These are phyloP conservation scores for Sander vitreus DNA, from an alignment of 2,113 vertebrate genomes.

Conservation along the genomic window DNA sequence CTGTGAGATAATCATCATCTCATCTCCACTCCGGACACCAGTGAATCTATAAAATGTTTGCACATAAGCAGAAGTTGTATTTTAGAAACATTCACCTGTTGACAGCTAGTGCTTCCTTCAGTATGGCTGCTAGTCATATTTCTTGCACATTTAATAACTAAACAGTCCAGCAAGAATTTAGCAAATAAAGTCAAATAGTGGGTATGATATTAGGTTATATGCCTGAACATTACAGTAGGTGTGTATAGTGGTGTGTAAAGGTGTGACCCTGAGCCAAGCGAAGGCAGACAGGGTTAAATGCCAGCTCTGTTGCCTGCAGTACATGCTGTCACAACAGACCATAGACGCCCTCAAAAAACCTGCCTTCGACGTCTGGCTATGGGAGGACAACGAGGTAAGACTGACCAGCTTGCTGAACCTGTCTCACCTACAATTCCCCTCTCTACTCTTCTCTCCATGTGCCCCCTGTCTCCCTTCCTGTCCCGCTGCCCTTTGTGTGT, in stretches of 20 bases:
- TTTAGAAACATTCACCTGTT: slow-evolving; percentile 6
- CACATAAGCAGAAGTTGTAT: background rate
- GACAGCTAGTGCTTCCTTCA: background rate
- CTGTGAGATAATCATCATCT: background rate
- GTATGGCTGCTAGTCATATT: background rate
- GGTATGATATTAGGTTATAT: background rate
- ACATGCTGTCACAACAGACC: slow-evolving; percentile 80
- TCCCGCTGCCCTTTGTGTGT: slow-evolving; percentile 35
- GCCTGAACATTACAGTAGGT: background rate
- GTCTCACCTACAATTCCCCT: slow-evolving; percentile 42
- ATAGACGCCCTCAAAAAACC: slow-evolving; percentile 79
- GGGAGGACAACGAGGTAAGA: slow-evolving; percentile 81
- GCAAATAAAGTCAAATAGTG: background rate
- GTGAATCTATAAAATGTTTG: background rate
- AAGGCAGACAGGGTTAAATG: slow-evolving; percentile 67
- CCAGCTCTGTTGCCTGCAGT: slow-evolving; percentile 78
- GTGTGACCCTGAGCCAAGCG: slow-evolving; percentile 55
- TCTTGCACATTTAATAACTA: background rate
- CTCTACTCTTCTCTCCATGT: slow-evolving; percentile 33
- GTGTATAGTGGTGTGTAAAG: slow-evolving; percentile 17
- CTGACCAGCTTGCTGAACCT: background rate
- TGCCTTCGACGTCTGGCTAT: slow-evolving; percentile 78
- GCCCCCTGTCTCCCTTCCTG: background rate
- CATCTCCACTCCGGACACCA: background rate
- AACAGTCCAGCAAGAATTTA: background rate